Conservation (phyloP, 2,113 vertebrate species). For the Nyctibius bracteatus region DNA sequence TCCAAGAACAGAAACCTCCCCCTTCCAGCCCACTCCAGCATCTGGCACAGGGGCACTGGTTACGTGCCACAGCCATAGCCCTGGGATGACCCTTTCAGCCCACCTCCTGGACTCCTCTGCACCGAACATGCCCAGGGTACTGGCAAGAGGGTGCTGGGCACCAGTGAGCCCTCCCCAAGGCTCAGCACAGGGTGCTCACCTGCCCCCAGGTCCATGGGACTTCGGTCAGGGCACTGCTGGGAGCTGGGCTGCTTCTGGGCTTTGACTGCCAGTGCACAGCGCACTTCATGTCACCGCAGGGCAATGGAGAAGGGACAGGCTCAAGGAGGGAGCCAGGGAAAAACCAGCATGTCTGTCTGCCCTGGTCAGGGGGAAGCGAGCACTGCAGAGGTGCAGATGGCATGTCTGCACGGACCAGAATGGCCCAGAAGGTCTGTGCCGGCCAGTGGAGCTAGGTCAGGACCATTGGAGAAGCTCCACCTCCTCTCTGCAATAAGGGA, state of each 20-base stretch:
- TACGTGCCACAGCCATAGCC: not conserved
- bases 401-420: not conserved
- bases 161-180: not conserved
- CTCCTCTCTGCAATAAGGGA: not conserved
- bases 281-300: not conserved
- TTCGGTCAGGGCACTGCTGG: not conserved
- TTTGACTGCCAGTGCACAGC: not conserved
- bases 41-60: not conserved
- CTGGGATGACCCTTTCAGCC: not conserved
- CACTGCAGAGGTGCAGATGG: not conserved
- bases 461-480: not conserved
- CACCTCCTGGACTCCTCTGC: rapidly evolving
- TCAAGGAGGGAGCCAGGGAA: not conserved
- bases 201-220: not conserved
- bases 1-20: not conserved
- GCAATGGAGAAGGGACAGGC: not conserved
- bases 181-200: not conserved
- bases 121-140: not conserved
- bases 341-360: rapidly evolving
- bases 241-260: not conserved
- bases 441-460: not conserved
- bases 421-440: not conserved
- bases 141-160: not conserved
- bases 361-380: not conserved
- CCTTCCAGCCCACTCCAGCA: not conserved